Conservation (phyloP, 2,113 vertebrate species). For the Chlamydotis undulata region DNA sequence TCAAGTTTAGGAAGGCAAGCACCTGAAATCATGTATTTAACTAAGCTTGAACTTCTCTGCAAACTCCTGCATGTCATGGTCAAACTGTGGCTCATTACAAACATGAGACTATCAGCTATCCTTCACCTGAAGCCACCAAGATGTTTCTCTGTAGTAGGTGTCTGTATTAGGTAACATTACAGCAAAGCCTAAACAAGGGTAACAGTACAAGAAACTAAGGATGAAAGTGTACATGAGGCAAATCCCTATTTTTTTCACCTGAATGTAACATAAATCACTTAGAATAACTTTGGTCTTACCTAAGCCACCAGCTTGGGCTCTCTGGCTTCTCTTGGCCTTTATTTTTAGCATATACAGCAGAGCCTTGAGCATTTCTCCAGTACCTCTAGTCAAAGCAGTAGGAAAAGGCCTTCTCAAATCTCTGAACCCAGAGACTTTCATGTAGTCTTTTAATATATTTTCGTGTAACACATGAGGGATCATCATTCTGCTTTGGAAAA, state of each 20-base stretch:
- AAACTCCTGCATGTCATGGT: not conserved
- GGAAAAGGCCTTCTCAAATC: not conserved
- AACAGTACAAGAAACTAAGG: not conserved
- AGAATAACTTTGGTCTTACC: not conserved
- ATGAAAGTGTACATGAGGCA: not conserved
- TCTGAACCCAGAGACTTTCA: not conserved
- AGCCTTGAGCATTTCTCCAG: not conserved
- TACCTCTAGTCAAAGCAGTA: not conserved
- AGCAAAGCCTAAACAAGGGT: not conserved
- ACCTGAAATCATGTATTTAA: accelerated
- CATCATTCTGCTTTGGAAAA: not conserved
- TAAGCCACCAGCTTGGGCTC: not conserved
- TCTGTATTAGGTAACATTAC: not conserved
- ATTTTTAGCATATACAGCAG: not conserved
- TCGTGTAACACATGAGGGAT: not conserved
- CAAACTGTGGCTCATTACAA: not conserved
- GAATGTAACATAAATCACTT: not conserved
- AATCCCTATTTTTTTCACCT: not conserved
- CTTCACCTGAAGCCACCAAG: not conserved
- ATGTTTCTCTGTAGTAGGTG: not conserved
- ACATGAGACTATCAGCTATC: not conserved
- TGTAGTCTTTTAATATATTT: not conserved
- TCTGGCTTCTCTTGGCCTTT: not conserved
- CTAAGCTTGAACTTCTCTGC: not conserved
- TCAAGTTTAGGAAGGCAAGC: not conserved